Evolutionary conservation across 2,797 vertebrate genomes (phyloP), one percentile per base, ranked within the genome.

Genomic region (Muscicapa comitata): DNA sequence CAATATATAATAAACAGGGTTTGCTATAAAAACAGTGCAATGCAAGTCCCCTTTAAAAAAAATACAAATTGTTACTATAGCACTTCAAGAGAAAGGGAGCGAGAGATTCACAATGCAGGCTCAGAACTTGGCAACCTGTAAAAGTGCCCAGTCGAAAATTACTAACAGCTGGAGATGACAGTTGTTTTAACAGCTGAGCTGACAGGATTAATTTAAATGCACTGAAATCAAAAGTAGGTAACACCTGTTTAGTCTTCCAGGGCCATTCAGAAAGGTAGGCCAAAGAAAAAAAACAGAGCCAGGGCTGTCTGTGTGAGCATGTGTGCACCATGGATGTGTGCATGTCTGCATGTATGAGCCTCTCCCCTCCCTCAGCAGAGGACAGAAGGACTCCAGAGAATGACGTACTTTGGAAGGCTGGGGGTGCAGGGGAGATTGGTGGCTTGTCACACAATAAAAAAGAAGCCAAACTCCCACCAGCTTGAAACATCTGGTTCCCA

Each of bases 101-200:
- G 48, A 95, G 94, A 97, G 94, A 96, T 95, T 95, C 96, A 97
- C 97, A 97, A 97, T 97, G 97, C 97, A 97, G 96, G 95, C 97
- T 96, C 97, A 86, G 97, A 98, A 98, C 98, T 98, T 98, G 98
- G 98, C 98, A 98, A 98, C 98, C 98, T 98, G 98, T 99, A 98
- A 99, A 98, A 99, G 98, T 98, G 98, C 99, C 99, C 98, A 99
- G 99, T 98, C 97, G 98, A 98, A 99, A 99, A 99, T 99, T 98
- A 99, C 99, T 99, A 99, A 99, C 99, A 99, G 99, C 99, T 99
- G 99, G 99, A 99, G 98, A 98, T 99, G 99, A 99, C 99, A 99
- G 99, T 99, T 99, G 99, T 99, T 99, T 99, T 99, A 99, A 99
- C 99, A 99, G 99, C 99, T 99, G 99, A 99, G 99, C 99, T 99